Evolutionary conservation across 2,113 vertebrate genomes (phyloP), one percentile per base, ranked within the genome.

Genomic region (Xiphorhynchus elegans): DNA sequence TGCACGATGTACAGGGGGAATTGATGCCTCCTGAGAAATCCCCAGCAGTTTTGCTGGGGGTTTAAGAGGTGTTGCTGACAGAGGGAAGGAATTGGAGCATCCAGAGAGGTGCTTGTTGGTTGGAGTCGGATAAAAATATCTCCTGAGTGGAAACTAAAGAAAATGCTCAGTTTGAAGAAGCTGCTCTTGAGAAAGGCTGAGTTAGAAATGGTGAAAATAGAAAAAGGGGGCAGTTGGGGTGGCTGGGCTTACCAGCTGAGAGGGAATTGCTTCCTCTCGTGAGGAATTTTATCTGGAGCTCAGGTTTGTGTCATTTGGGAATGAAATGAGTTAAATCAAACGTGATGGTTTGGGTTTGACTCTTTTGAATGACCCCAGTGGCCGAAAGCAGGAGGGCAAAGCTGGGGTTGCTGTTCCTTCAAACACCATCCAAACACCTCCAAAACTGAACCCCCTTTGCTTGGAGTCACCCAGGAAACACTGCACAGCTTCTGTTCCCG

Each of bases 291-390:
- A 33, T 31, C 63, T 49, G 39, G 67, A 79, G 50, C 37, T 70
- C 55, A 83, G 42, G 15, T 60, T 89, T 49, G 15, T 44, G 4
- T 55, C 49, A 11, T 1, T 44, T 15, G 35, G 33, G 15, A 33
- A 18, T 50, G n/a, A 76, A 80, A 1, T 21, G 26, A 9, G 28
- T 4, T 33, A 21, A 69, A 39, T 29, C 31, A n/a, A 37, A 37
- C 26, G 17, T 2, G 35, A 6, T 31, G 39, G 11, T 37, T 87
- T 33, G 17, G 25, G 46, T 63, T 31, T 29, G 55, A 23, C 37
- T 56, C 39, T 35, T 74, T 8, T 0, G 7, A 29, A 31, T 7
- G n/a, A n/a, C 19, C 20, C 37, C 64, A 24, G 5, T 0, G 7
- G 35, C 29, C 58, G n/a, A 18, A 1, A 70, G 35, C 26, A 13